Evolutionary conservation across 2,113 vertebrate genomes (phyloP).

Genomic region (Amblyopsis rosae): DNA sequence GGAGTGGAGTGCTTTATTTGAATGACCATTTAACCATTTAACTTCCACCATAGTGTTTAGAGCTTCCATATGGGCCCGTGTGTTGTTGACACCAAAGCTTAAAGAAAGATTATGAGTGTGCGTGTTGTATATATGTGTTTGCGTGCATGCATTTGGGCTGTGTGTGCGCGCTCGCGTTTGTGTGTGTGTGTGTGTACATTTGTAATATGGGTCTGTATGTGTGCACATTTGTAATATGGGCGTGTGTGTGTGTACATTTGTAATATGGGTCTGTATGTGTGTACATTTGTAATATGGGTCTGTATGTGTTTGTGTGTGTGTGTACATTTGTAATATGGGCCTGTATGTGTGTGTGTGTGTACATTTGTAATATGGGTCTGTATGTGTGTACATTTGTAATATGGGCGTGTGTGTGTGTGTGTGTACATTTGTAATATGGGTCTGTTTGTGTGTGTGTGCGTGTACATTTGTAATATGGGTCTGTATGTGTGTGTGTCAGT

Average conservation of each 20-base stretch:
- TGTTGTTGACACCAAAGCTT: not conserved
- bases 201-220: not conserved
- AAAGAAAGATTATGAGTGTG: not conserved
- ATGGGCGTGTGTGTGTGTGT: not conserved
- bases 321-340: not conserved
- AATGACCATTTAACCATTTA: too few species aligned
- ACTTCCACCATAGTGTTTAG: too few species aligned
- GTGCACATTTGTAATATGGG: too few species aligned
- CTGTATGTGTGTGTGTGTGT: not conserved
- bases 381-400: not conserved
- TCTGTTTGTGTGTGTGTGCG: not conserved
- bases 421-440: not conserved
- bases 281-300: not conserved
- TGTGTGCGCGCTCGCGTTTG: not conserved
- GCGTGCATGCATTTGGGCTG: not conserved
- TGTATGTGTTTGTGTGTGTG: not conserved
- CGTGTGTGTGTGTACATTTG: not conserved
- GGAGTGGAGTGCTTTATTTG: constrained; percentile 24
- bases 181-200: not conserved
- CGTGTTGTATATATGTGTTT: not conserved
- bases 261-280: not conserved
- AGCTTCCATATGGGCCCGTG: not conserved
- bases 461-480: not conserved
- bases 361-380: not conserved
- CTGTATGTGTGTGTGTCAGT: constrained; percentile 2